Base-by-base conservation (phyloP, 2,888 invertebrate species). In the Diadegma fenestrale region DNA sequence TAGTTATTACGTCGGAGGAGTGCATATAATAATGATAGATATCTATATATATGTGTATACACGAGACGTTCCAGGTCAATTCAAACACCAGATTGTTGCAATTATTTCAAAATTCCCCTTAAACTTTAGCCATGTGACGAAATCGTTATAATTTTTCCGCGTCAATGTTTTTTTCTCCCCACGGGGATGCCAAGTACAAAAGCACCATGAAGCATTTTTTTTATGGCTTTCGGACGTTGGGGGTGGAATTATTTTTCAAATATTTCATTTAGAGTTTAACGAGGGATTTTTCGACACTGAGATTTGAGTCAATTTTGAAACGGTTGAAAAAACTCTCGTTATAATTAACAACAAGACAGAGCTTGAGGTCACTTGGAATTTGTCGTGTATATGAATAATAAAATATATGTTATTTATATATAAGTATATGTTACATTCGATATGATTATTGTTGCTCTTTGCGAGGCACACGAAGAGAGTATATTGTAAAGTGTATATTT, bases 1-100 rank as follows among this genome's bases (percentile, higher is more conserved):
- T 92, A 92, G 89, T 91, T 91, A 89, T 91, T 89, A 87, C 84
- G 80, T 73, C 82, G 85, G 78, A 88, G 75, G 85, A 85, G 86
- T 87, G 86, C 87, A 87, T 88, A 87, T 86, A 82, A 85, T 87
- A 76, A 86, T 81, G 58, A 72, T 82, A 85, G 72, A 79, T 84
- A 88, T 80, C 80, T 63, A 85, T 64, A 78, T 68, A 48, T 43
- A 77, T 73, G 73, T 82, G 71, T 80, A 79, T 76, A 80, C 48
- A 71, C 45, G 51, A 51, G 33, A 19, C 33, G 14, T 64, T 77
- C 33, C 41, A 41, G 41, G 64, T 26, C 6, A 33, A 80, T 45
- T 69, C 58, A 78, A 48, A 30, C 43, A 72, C 54, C 72, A 17
- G 43, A 73, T 61, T 17, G 41, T 73, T 41, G 58, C 17, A 22